Conservation (phyloP, 64 coral and sea anemone genomes). For the Montipora cactus region DNA sequence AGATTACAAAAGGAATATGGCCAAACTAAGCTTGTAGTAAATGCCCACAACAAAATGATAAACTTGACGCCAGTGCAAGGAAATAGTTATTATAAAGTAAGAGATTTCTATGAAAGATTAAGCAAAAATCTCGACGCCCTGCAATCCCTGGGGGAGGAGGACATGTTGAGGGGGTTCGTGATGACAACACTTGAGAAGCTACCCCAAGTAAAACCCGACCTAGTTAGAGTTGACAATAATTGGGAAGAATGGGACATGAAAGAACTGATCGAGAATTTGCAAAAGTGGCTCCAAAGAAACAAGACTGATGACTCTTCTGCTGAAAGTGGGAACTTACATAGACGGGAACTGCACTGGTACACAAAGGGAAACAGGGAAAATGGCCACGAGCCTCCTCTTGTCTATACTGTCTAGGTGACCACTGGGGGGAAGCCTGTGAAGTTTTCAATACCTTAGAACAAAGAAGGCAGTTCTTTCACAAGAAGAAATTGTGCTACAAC, state of each 20-base stretch:
- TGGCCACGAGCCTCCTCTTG: constrained; percentile 2
- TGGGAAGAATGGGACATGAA: constrained; percentile 85
- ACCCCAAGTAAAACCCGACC: constrained; percentile 79
- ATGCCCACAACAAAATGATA: constrained; percentile 60
- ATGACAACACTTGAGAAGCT: constrained; percentile 70
- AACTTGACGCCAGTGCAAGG: constrained; percentile 50
- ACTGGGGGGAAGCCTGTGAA: no score
- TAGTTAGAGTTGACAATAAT: constrained; percentile 69
- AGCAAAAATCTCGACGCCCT: constrained; percentile 64
- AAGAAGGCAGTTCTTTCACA: constrained; percentile 43
- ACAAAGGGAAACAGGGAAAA: constrained; percentile 10
- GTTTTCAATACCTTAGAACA: constrained; percentile 61
- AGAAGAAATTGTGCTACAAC: constrained; percentile 62
- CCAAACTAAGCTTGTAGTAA: constrained; percentile 60
- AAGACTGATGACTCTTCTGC: constrained; percentile 55
- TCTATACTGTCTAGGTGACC: constrained; percentile 41
- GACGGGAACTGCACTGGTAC: constrained; percentile 42
- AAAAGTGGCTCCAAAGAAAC: constrained; percentile 80
- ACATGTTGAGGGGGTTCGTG: constrained; percentile 13
- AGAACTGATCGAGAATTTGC: constrained; percentile 49
- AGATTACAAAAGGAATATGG: constrained; percentile 66
- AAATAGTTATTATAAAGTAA: constrained; percentile 31
- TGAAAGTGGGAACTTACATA: background rate
- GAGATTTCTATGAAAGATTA: constrained; percentile 61
- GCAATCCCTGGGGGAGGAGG: constrained; percentile 53